A percentile compares a stretch with the other conserved stretches of the same genome.
Conservation (phyloP, 2,888 invertebrate genomes). For the Mechanitis mazaeus region DNA sequence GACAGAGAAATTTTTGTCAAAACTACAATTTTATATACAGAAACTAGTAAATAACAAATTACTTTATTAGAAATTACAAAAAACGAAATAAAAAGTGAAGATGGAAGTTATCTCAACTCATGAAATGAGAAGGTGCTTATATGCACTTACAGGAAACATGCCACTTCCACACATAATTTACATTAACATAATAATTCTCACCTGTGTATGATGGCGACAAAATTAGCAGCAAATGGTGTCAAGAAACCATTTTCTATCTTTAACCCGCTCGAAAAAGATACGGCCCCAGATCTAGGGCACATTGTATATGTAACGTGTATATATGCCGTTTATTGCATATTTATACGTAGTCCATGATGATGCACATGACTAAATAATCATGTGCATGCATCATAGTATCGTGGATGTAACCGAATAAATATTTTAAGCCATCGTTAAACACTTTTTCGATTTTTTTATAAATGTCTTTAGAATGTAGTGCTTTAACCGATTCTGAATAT, state of each 20-base stretch:
- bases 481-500: conserved; percentile 44
- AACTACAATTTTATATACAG: no score
- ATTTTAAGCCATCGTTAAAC: conserved; percentile 19
- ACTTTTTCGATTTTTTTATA: conserved; percentile 56
- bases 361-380: no score
- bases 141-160: background rate
- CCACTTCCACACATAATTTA: conserved; percentile 13
- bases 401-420: conserved; percentile 73
- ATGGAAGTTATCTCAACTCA: background rate
- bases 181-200: conserved; percentile 41
- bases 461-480: conserved; percentile 79
- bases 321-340: no score
- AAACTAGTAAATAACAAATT: no score
- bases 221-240: conserved; percentile 81
- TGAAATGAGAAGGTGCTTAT: background rate
- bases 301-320: no score
- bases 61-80: no score
- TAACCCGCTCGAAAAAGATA: conserved; percentile 27
- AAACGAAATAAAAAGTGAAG: background rate
- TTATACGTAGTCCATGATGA: no score
- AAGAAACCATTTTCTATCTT: conserved; percentile 67
- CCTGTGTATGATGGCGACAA: conserved; percentile 81
- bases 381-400: conserved; percentile 74
- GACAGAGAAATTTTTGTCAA: no score
- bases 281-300: no score